phyloP scores from a whole-genome alignment of 2,797 vertebrate species.

The Phoxinus dragarum region DNA sequence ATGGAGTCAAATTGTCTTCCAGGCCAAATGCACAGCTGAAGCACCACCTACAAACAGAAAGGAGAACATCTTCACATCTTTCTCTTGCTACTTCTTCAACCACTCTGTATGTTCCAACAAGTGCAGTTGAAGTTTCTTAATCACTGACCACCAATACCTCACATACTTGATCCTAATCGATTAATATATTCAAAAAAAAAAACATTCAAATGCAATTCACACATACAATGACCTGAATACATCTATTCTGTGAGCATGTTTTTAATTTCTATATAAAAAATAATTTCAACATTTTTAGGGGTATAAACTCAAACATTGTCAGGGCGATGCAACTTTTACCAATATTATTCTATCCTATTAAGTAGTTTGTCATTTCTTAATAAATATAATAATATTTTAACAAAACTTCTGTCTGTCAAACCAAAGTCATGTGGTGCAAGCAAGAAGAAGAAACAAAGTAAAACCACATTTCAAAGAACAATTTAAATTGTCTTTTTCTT shows the following conservation, averaged over 20 bases:
- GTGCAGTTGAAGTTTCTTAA: neutral
- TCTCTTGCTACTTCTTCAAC: neutral
- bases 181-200: neutral
- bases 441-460: neutral
- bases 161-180: neutral
- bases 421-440: neutral
- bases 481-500: neutral
- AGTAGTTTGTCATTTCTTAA: neutral
- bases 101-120: neutral
- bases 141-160: neutral
- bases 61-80: conserved; percentile 1
- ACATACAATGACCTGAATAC: neutral
- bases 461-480: neutral
- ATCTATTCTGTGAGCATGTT: neutral
- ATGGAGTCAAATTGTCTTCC: conserved; percentile 45
- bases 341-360: neutral
- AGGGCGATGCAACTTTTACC: neutral
- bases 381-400: neutral
- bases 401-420: neutral
- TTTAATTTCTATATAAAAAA: neutral
- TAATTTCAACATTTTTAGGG: neutral
- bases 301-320: neutral
- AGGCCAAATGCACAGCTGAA: conserved; percentile 48
- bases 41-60: conserved; percentile 47
- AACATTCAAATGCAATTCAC: neutral